Evolutionary conservation across 2,797 vertebrate species (phyloP), one percentile per base, ranked within the genome.

Genomic region (Tinamus major): DNA sequence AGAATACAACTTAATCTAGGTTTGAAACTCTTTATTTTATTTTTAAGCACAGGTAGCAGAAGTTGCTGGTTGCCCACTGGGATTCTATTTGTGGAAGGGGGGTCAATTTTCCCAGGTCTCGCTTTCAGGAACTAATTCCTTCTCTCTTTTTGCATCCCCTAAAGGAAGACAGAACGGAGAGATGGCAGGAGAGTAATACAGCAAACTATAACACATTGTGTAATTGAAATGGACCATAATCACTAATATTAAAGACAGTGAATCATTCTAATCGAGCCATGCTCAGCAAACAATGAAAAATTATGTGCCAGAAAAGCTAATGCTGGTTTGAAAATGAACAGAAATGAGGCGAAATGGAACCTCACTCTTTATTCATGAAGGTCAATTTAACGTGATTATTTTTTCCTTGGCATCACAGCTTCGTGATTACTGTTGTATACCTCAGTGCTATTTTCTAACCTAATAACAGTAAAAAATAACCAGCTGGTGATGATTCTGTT

Each of bases 231-330:
- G 95, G 95, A 95, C 95, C 79, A 95, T 97, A 97, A 97, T 98
- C 95, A 97, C 97, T 97, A 97, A 97, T 97, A 97, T 97, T 98
- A 97, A 98, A 97, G 97, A 97, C 89, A 97, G 96, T 97, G 97
- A 98, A 97, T 98, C 97, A 97, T 96, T 96, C 96, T 97, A 97
- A 97, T 97, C 95, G 96, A 97, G 96, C 93, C 94, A 92, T 96
- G 96, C 96, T 98, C 96, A 94, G 97, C 97, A 98, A 98, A 97
- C 97, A 98, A 97, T 98, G 98, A 97, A 98, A 98, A 97, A 97
- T 96, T 96, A 97, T 96, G 96, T 96, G 96, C 96, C 97, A 97
- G 95, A 96, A 97, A 97, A 97, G 96, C 97, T 97, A 97, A 96
- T 96, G 96, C 97, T 97, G 79, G 85, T 96, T 97, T 97, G 93